Percentiles rank a stretch among this genome's conserved stretches.
These are phyloP conservation scores for Drosophila quasianomalipes DNA, from an alignment of 2,888 invertebrate species.

Conservation along the genomic window DNA sequence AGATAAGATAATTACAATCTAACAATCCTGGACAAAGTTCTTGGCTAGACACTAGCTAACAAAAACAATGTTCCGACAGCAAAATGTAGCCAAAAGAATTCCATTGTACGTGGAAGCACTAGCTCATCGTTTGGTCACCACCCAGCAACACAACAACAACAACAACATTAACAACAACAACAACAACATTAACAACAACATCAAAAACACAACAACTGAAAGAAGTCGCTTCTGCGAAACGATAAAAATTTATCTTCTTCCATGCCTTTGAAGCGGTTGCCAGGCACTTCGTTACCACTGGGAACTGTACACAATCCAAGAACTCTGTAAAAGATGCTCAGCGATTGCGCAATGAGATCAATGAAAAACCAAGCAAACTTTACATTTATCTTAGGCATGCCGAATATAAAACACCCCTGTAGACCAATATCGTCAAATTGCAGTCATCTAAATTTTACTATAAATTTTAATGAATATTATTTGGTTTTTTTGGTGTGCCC, in stretches of 20 bases:
- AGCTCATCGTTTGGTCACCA: slow-evolving; percentile 7
- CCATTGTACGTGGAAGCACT: slow-evolving; percentile 34
- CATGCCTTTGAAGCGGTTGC: slow-evolving; percentile 26
- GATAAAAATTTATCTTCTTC: slow-evolving; percentile 35
- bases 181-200: background rate
- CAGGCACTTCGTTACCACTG: slow-evolving; percentile 14
- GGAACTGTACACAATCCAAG: slow-evolving; percentile 8
- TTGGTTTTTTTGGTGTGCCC: background rate
- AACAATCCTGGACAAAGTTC: slow-evolving; percentile 30
- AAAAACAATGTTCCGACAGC: slow-evolving; percentile 4
- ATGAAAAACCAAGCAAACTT: slow-evolving; percentile 3
- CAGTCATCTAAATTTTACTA: no score
- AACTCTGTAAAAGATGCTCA: slow-evolving; percentile 15
- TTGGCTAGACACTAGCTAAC: slow-evolving; percentile 8
- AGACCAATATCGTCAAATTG: no score
- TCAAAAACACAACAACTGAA: background rate
- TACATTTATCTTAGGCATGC: background rate
- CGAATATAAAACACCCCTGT: background rate
- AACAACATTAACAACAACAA: background rate
- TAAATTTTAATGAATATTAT: background rate
- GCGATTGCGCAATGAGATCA: slow-evolving; percentile 17
- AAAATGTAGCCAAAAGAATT: slow-evolving; percentile 27
- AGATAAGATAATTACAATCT: slow-evolving; percentile 61
- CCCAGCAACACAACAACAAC: slow-evolving; percentile 1
- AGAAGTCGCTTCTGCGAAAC: slow-evolving; percentile 41